Conservation (phyloP, 2,113 vertebrate species). For the Lanius ludovicianus region DNA sequence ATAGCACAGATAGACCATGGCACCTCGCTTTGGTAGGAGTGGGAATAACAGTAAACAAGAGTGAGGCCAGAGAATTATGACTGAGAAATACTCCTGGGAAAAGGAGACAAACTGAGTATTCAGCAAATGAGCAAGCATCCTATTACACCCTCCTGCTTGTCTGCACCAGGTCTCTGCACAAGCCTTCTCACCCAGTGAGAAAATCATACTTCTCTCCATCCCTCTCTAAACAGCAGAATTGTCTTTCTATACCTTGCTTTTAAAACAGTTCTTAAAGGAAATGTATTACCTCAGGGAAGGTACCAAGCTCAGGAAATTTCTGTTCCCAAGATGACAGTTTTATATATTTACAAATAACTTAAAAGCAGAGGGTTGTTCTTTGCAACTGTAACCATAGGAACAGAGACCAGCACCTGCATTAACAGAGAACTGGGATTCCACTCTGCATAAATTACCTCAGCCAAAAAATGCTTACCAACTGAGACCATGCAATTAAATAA, state of each 20-base stretch:
- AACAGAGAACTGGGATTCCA: conserved; percentile 8
- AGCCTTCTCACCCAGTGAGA: neutral
- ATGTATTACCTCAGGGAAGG: conserved; percentile 2
- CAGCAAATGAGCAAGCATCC: neutral
- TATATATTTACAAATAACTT: conserved; percentile 21
- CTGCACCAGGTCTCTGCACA: neutral
- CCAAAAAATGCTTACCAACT: neutral
- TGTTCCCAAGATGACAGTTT: neutral
- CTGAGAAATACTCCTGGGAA: neutral
- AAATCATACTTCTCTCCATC: neutral
- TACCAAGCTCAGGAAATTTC: neutral
- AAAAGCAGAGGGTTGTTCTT: neutral
- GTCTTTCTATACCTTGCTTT: neutral
- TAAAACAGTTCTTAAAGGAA: conserved; percentile 5
- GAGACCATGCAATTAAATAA: neutral
- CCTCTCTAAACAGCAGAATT: neutral
- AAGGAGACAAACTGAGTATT: neutral
- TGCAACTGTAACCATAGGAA: conserved; percentile 34
- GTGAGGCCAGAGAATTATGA: neutral
- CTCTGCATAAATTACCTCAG: neutral
- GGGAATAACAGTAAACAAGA: neutral
- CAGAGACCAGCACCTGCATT: neutral
- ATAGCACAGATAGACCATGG: neutral
- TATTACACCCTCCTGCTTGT: neutral
- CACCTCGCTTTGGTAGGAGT: accelerated